Base-by-base conservation (phyloP, 2,888 invertebrate species). In the Autographa gamma region DNA sequence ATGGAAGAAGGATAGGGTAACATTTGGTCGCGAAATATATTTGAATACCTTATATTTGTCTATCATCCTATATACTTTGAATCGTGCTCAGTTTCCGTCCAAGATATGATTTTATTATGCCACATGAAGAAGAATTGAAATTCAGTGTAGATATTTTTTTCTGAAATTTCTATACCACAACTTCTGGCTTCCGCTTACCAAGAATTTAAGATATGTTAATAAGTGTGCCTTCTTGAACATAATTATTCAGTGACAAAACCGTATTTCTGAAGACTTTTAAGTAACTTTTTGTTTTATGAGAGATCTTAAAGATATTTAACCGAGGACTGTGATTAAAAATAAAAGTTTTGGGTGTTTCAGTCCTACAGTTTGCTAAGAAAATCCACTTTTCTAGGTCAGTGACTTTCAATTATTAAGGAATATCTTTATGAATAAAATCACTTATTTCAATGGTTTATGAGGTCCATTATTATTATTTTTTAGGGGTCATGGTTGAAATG, bases 201-300 rank as follows among this genome's bases (percentile, higher is more conserved):
- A 38, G 11, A 11, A 38, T 38, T 38, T 11, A 38, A 38, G 11
- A 11, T 11, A 0, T 38, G 2, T 38, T 11, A 38, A 9, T 43
- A n/a, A 58, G 13, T 32, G 5, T 32, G 16, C 9, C 66, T 73
- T 76, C 60, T 73, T n/a, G 58, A 7, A 19, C 25, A 34, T 52
- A 1, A n/a, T 34, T n/a, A 16, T 11, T 41, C 32, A 8, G 56
- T 13, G 16, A 11, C 19, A 56, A 38, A 66, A 59, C 71, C 62
- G 60, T 71, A 80, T 76, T 80, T 66, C 69, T 64, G 11, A 68
- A 9, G 67, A 77, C 74, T 66, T 76, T 73, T 68, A 58, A 66
- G 61, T 69, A 74, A 80, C 67, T 74, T 77, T 71, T 59, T 72
- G 43, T 70, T 73, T 80, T 64, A 70, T 61, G 70, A 70, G 64